Base-by-base conservation (phyloP, 1,140 invertebrate genomes). In the Formica selysi region DNA sequence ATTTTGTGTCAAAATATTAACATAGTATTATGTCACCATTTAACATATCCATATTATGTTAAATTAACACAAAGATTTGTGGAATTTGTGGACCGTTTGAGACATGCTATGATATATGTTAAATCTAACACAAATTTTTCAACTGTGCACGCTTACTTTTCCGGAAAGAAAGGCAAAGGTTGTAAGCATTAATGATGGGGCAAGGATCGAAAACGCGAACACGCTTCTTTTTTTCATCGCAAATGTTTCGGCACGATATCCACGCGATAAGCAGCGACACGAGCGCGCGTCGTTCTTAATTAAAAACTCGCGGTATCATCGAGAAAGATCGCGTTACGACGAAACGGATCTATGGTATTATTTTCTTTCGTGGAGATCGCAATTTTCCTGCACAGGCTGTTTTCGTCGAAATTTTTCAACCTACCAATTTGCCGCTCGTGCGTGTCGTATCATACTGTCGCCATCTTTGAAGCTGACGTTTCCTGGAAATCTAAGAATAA, bases 301-400 rank as follows among this genome's bases (percentile, higher is more conserved):
- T 74, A 74, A 74, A 74, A 74, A 59, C n/a, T 74, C 3, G n/a
- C n/a, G 71, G 16, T 38, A 59, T 59, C 51, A 8, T 57, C n/a
- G 32, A 51, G 7, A 5, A 41, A 57, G 71, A 57, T 74, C 51
- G 71, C n/a, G 11, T 59, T 57, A 74, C 11, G n/a, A 36, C 7
- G 44, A 44, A 51, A 73, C 44, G 19, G 6, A 38, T 0, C 6
- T 10, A n/a, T 32, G n/a, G 36, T 74, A 74, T 38, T 59, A 57
- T 16, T 74, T 57, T 38, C 19, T 51, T 11, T 54, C 29, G 19
- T 59, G n/a, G 7, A n/a, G n/a, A 22, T 54, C 36, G 70, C 51
- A 59, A 38, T 57, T 74, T 59, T 59, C 6, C 51, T n/a, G 36
- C 26, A 38, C 11, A 1, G 29, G 3, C 6, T 16, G 6, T 22